Evolutionary conservation across 2,888 invertebrate species (phyloP), one percentile per base, ranked within the genome.

Genomic region (Caenorhabditis japonica): DNA sequence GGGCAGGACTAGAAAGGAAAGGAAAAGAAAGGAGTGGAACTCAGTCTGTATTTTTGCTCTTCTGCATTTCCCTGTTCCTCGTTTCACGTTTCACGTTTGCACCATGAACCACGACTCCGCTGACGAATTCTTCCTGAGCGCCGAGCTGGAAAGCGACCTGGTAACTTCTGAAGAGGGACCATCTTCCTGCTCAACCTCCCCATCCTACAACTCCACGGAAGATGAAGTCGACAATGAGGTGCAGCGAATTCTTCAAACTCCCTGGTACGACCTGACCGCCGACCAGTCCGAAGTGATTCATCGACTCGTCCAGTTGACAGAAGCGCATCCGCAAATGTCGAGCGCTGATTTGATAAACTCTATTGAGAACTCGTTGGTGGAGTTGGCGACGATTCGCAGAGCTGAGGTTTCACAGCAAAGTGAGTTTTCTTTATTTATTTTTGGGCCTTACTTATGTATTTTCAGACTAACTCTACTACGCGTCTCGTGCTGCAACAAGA

Each of bases 71-170:
- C 15, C 44, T 25, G 5, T 21, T 21, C 13, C n/a, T 43, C 17
- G n/a, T 13, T n/a, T n/a, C n/a, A n/a, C n/a, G n/a, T n/a, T n/a
- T n/a, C n/a, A n/a, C n/a, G n/a, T n/a, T n/a, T n/a, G n/a, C n/a
- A n/a, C 34, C 43, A 51, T 33, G 27, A 34, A 36, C 15, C 36
- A 51, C 34, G 17, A 47, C 49, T 2, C 12, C 1, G 33, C 55
- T 13, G 43, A 56, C 12, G 49, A 49, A 2, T 66, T 43, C 17
- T 51, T 66, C 1, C 56, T 66, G 66, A 13, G 43, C 4, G 49
- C 56, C 8, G 66, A 51, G n/a, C 19, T 44, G 3, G 66, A 66
- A 44, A 56, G 56, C 36, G 66, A 56, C 36, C 51, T 66, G 34
- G 66, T 66, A 1, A 10, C 55, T 1, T 39, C 30, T 3, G 55